phyloP scores from a whole-genome alignment of 2,888 invertebrate genomes.

The Chromoteleia sp. region DNA sequence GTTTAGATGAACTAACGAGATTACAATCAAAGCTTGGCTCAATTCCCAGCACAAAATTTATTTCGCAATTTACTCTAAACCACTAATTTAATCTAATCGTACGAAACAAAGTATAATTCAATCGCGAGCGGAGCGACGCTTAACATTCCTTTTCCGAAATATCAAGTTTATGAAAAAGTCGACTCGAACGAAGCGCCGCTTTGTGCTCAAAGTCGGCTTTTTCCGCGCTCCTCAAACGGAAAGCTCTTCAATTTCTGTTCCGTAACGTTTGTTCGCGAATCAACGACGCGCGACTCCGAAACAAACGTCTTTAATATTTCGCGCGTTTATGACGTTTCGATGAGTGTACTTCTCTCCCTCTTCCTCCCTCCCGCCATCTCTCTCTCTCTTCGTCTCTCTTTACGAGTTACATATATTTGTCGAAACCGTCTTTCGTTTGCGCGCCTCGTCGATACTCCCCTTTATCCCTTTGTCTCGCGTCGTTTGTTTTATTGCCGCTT shows the following conservation, averaged over 20 bases:
- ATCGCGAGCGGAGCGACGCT: too few relatives aligned
- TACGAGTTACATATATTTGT: neutral
- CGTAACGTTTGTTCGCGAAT: conserved; percentile 16
- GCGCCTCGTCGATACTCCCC: too few relatives aligned
- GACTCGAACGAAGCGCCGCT: neutral
- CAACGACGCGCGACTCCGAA: neutral
- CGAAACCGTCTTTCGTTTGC: neutral
- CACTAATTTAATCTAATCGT: neutral
- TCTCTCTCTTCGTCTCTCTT: neutral
- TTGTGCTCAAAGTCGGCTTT: conserved; percentile 18
- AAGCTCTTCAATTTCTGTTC: conserved; percentile 14
- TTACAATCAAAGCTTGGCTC: too few relatives aligned
- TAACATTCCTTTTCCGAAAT: too few relatives aligned
- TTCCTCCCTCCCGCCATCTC: too few relatives aligned
- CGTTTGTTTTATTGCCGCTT: neutral
- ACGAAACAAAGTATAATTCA: neutral
- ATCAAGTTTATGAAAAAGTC: too few relatives aligned
- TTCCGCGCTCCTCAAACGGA: conserved; percentile 6
- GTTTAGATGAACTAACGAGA: too few relatives aligned
- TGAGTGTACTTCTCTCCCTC: neutral
- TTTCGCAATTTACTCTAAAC: neutral
- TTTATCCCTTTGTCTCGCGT: too few relatives aligned
- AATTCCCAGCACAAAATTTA: neutral
- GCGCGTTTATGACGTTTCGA: conserved; percentile 14
- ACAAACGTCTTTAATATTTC: conserved; percentile 2